Percentiles rank a stretch among this genome's conserved stretches.
phyloP scores from a whole-genome alignment of 2,113 vertebrate species.

The Mesocricetus auratus region DNA sequence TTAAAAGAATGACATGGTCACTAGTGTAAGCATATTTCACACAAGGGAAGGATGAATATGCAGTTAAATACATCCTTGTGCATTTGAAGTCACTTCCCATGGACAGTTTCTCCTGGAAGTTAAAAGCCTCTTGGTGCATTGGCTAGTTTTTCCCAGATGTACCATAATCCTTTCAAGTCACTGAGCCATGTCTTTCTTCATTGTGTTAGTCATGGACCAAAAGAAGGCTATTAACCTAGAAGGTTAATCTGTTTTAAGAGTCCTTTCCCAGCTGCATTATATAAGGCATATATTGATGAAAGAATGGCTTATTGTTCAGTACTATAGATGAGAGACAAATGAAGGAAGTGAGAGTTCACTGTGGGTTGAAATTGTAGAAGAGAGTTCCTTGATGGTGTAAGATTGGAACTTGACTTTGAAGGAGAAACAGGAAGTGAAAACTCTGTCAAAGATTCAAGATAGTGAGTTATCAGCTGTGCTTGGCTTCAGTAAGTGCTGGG shows the following conservation, averaged over 20 bases:
- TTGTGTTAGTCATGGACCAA: slow-evolving; percentile 53
- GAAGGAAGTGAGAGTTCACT: neutral
- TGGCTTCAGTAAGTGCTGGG: neutral
- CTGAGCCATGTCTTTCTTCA: slow-evolving; percentile 48
- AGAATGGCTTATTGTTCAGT: neutral
- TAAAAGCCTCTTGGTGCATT: neutral
- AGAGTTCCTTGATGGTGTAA: neutral
- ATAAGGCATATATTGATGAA: neutral
- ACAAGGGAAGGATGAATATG: slow-evolving; percentile 12
- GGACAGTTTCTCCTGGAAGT: slow-evolving; percentile 7
- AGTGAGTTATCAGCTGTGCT: neutral
- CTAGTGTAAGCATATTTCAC: neutral
- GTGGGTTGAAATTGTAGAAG: neutral
- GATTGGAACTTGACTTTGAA: neutral
- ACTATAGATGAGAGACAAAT: neutral
- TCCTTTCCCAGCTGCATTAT: slow-evolving; percentile 26
- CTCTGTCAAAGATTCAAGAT: neutral
- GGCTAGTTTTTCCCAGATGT: slow-evolving; percentile 4
- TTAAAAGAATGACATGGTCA: neutral
- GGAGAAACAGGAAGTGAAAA: neutral
- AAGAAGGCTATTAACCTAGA: slow-evolving; percentile 53
- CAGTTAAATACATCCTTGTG: slow-evolving; percentile 16
- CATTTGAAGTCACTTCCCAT: slow-evolving; percentile 10
- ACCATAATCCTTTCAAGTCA: slow-evolving; percentile 30
- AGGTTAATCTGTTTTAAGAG: slow-evolving; percentile 55